phyloP scores from a whole-genome alignment of 2,888 invertebrate species.

The Temnothorax ravouxi region DNA sequence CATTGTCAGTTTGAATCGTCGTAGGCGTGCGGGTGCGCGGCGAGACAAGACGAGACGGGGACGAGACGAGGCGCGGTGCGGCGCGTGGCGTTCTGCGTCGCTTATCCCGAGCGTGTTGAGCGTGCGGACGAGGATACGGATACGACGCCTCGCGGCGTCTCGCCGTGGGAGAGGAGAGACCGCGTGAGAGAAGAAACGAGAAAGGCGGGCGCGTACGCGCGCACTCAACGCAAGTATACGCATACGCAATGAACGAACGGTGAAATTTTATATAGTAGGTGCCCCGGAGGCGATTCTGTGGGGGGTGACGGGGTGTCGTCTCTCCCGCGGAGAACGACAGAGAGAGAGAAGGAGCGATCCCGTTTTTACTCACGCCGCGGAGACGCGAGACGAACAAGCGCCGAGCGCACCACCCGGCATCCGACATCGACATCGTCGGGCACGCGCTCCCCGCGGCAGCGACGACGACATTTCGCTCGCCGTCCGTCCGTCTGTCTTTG shows the following conservation, averaged over 20 bases:
- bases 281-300: slow-evolving; percentile 81
- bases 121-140: too few species aligned
- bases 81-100: slow-evolving; percentile 3
- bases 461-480: too few species aligned
- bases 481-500: neutral
- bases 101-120: neutral
- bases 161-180: neutral
- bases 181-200: neutral
- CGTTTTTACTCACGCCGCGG: slow-evolving; percentile 72
- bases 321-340: slow-evolving; percentile 75
- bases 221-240: too few species aligned
- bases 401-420: neutral
- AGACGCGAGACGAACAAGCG: neutral
- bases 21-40: neutral
- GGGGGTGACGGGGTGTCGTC: slow-evolving; percentile 75
- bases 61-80: neutral
- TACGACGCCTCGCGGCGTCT: neutral
- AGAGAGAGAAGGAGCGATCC: slow-evolving; percentile 4
- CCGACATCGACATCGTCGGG: neutral
- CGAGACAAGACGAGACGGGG: neutral
- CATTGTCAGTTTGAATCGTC: slow-evolving; percentile 45
- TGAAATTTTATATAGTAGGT: slow-evolving; percentile 76
- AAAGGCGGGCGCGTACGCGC: neutral
- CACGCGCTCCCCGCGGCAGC: neutral
- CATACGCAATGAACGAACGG: slow-evolving; percentile 69